Evolutionary conservation across 2,797 vertebrate species (phyloP), one percentile per base, ranked within the genome.

Genomic region (Crocidura indochinensis): DNA sequence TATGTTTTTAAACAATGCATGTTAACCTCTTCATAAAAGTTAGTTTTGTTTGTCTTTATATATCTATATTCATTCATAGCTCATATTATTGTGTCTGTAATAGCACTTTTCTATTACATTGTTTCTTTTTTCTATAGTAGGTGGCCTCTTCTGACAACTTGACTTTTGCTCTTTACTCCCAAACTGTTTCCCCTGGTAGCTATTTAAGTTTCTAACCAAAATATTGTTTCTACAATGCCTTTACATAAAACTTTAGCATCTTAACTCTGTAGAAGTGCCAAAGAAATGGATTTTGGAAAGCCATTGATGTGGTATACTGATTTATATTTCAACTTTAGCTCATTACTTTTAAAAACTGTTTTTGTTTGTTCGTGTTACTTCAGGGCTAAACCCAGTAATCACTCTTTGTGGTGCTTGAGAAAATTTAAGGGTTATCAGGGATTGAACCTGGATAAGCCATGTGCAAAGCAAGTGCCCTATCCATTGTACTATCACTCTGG

Each of bases 121-220:
- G 64, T 60, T 22, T 49, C 65, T 44, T 19, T 72, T 98, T 98
- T 98, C 97, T 60, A 60, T 20, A 60, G 19, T 60, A 60, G 56
- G 98, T 95, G 96, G 98, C 98, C 98, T 98, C 97, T 98, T 98
- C 97, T 98, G 98, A 98, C 19, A 98, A 98, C 96, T 97, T 98
- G 98, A 98, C 98, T 98, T 97, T 92, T 60, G 56, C 97, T 97
- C 95, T 94, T 97, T 93, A 94, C 95, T 95, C 95, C 94, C 68
- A 8, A 96, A 95, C 96, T 96, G 91, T 91, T 20, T 60, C 56
- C 20, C 56, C 56, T 60, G 19, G 56, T 60, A 96, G 95, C 95
- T 97, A 94, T 96, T 97, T 86, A 96, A 96, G 83, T 95, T 95
- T 97, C 97, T 90, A 94, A 89, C 76, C 51, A 86, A 65, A 31